Evolutionary conservation across 23 tunicate species (phyloP).

Genomic region (Trididemnum clinides): DNA sequence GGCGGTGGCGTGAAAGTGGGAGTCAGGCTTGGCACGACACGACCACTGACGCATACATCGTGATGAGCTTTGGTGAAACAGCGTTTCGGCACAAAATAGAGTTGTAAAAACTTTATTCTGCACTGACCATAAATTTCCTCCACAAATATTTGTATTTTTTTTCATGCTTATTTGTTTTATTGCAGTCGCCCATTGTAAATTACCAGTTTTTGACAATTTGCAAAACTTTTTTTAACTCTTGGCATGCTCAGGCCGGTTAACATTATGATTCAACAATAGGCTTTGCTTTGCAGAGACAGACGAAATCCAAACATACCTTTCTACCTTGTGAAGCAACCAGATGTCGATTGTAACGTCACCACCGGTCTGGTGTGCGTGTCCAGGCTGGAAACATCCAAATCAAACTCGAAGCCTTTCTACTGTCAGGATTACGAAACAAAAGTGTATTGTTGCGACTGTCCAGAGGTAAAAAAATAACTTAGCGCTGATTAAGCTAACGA

Average conservation of each 20-base stretch:
- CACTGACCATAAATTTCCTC: background rate
- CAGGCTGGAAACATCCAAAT: background rate
- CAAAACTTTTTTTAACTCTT: too few relatives aligned
- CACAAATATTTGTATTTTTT: background rate
- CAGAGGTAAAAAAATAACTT: constrained; percentile 44
- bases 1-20: too few relatives aligned
- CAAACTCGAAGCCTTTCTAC: background rate
- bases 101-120: background rate
- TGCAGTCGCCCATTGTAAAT: too few relatives aligned
- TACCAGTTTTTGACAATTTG: too few relatives aligned
- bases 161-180: background rate
- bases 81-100: too few relatives aligned
- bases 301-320: constrained; percentile 17
- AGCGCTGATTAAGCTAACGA: too few relatives aligned
- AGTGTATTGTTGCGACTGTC: constrained; percentile 52
- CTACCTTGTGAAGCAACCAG: background rate
- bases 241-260: too few relatives aligned
- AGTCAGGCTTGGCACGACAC: too few relatives aligned
- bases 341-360: constrained; percentile 33
- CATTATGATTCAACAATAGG: too few relatives aligned
- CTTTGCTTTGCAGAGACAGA: constrained; percentile 32
- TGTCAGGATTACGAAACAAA: constrained; percentile 51
- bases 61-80: too few relatives aligned
- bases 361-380: constrained; percentile 40
- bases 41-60: too few relatives aligned